Evolutionary conservation across 2,113 vertebrate genomes (phyloP).

Genomic region (Butorides virescens): DNA sequence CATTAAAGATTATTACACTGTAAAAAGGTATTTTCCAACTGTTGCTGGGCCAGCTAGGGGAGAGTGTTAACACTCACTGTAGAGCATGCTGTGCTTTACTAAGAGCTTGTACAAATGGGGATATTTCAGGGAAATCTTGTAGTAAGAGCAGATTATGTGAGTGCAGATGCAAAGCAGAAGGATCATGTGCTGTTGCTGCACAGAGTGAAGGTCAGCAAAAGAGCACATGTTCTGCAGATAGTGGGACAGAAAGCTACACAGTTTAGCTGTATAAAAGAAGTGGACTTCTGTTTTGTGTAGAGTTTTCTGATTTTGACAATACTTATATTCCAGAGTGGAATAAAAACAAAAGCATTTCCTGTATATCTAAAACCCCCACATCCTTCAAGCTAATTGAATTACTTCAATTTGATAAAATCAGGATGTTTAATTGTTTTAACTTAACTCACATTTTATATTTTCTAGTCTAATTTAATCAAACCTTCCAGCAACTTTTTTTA

Average conservation of each 20-base stretch:
- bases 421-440: neutral
- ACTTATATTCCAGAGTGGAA: neutral
- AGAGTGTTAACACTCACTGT: neutral
- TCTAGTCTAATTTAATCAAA: neutral
- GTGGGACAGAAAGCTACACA: neutral
- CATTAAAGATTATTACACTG: neutral
- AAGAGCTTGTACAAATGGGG: constrained; percentile 1
- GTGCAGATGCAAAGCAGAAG: neutral
- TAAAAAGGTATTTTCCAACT: constrained; percentile 16
- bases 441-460: neutral
- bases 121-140: neutral
- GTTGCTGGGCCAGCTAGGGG: neutral
- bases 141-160: neutral
- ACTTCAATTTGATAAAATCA: neutral
- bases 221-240: neutral
- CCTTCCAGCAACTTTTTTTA: neutral
- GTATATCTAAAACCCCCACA: neutral
- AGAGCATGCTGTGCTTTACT: neutral
- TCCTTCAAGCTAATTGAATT: neutral
- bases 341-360: neutral
- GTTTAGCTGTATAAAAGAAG: neutral
- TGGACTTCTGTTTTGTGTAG: neutral
- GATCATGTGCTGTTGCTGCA: neutral
- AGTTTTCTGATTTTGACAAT: neutral
- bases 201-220: neutral